Percentiles rank a stretch among this genome's conserved stretches.
Conservation (phyloP, 2,888 invertebrate genomes). For the Falcaria lacertinaria region DNA sequence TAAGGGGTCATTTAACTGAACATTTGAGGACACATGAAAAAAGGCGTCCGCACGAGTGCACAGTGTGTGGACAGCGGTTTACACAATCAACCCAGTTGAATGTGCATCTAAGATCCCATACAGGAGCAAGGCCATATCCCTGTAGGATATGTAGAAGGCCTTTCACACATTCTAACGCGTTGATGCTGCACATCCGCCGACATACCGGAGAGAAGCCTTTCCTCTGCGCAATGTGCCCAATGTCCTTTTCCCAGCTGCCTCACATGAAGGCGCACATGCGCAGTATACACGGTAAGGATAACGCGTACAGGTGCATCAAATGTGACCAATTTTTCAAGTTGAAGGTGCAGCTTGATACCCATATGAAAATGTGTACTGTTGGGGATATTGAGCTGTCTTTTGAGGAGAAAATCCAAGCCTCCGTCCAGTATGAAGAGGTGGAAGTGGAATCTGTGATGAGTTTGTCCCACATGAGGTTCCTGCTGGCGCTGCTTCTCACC, state of each 20-base stretch:
- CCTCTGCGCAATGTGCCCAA: conserved; percentile 83
- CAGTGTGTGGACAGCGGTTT: conserved; percentile 88
- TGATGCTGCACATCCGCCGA: conserved; percentile 89
- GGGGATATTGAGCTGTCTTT: conserved; percentile 40
- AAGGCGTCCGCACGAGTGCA: conserved; percentile 87
- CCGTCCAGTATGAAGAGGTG: conserved; percentile 51
- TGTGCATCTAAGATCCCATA: conserved; percentile 91
- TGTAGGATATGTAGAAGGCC: conserved; percentile 89
- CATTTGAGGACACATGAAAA: conserved; percentile 90
- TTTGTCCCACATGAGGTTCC: conserved; percentile 87
- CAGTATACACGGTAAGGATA: conserved; percentile 88
- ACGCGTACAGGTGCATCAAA: conserved; percentile 87
- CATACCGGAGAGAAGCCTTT: conserved; percentile 94
- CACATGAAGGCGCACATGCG: conserved; percentile 94
- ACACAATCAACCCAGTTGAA: conserved; percentile 91
- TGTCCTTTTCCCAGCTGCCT: conserved; percentile 89
- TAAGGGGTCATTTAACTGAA: conserved; percentile 90
- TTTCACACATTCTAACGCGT: conserved; percentile 91
- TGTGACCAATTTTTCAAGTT: conserved; percentile 88
- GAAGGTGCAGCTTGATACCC: conserved; percentile 85
- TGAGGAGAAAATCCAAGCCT: conserved; percentile 41
- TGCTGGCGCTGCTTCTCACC: conserved; percentile 89
- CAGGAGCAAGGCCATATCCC: conserved; percentile 89
- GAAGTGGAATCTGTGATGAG: conserved; percentile 78
- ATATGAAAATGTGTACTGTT: conserved; percentile 74